Evolutionary conservation across 2,113 vertebrate genomes (phyloP).

Genomic region (Hassar affinis): DNA sequence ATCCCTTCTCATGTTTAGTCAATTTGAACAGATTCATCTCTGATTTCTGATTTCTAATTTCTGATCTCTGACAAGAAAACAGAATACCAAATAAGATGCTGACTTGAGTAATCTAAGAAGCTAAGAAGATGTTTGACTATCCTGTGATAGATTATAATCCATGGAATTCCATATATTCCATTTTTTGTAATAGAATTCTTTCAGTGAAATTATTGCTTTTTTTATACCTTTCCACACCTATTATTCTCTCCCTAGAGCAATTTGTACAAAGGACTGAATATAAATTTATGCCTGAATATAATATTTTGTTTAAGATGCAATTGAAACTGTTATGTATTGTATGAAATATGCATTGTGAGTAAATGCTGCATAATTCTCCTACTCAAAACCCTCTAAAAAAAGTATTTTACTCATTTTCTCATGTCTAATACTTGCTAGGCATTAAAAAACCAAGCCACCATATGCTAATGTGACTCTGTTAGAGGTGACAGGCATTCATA

Average conservation of each 20-base stretch:
- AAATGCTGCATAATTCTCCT: slow-evolving; percentile 52
- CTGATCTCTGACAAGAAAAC: not conserved
- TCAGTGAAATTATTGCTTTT: slow-evolving; percentile 55
- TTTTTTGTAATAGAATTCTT: slow-evolving; percentile 23
- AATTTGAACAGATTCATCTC: not conserved
- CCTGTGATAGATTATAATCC: not conserved
- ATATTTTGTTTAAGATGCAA: slow-evolving; percentile 60
- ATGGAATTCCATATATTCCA: too few relatives aligned
- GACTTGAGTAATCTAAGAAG: too few relatives aligned
- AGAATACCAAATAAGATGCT: not conserved
- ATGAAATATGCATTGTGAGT: slow-evolving; percentile 64
- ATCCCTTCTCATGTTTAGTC: not conserved
- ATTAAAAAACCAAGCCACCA: slow-evolving; percentile 56
- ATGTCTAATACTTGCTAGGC: slow-evolving; percentile 52
- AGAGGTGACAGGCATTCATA: slow-evolving; percentile 55
- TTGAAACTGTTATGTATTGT: slow-evolving; percentile 62
- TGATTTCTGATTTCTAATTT: too few relatives aligned
- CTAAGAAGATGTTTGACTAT: not conserved
- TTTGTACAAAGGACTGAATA: slow-evolving; percentile 72
- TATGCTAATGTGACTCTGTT: slow-evolving; percentile 60
- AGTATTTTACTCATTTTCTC: slow-evolving; percentile 37
- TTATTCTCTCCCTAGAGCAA: slow-evolving; percentile 67
- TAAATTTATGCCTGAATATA: slow-evolving; percentile 63
- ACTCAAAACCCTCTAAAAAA: not conserved
- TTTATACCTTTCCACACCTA: slow-evolving; percentile 58